These are phyloP conservation scores for Bruchidius siliquastri DNA, from an alignment of 2,888 invertebrate species.

Conservation along the genomic window DNA sequence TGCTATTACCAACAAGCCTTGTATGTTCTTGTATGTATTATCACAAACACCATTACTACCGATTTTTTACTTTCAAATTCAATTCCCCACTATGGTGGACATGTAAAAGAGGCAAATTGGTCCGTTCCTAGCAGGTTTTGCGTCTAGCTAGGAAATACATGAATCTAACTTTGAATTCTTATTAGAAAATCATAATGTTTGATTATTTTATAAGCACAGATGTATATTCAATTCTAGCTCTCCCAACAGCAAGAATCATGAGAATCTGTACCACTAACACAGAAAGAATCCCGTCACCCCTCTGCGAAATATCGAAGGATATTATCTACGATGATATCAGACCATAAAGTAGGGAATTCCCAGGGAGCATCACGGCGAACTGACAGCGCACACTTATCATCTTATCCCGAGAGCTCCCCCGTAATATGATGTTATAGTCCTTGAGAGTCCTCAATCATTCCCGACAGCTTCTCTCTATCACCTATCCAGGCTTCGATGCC, in stretches of 20 bases:
- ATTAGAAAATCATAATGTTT: no score
- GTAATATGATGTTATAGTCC: slow-evolving; percentile 50
- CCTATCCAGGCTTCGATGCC: slow-evolving; percentile 21
- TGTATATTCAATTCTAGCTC: not conserved
- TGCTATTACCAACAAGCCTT: no score
- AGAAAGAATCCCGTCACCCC: not conserved
- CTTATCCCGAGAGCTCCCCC: slow-evolving; percentile 38
- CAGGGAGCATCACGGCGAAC: slow-evolving; percentile 34
- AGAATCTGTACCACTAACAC: not conserved
- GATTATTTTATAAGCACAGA: no score
- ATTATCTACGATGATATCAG: not conserved
- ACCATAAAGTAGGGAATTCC: slow-evolving; percentile 34
- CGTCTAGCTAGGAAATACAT: no score
- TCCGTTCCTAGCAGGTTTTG: no score
- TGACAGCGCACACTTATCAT: slow-evolving; percentile 44
- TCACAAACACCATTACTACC: no score
- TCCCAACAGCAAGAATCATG: not conserved
- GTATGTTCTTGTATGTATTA: no score
- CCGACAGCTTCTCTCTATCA: slow-evolving; percentile 39
- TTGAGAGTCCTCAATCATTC: slow-evolving; percentile 47
- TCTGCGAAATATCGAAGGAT: not conserved
- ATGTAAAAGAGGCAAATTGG: no score
- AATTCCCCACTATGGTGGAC: no score
- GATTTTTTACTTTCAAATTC: no score
- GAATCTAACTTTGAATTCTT: no score